Conservation (phyloP, 2,113 vertebrate species). For the Gavialis gangeticus region DNA sequence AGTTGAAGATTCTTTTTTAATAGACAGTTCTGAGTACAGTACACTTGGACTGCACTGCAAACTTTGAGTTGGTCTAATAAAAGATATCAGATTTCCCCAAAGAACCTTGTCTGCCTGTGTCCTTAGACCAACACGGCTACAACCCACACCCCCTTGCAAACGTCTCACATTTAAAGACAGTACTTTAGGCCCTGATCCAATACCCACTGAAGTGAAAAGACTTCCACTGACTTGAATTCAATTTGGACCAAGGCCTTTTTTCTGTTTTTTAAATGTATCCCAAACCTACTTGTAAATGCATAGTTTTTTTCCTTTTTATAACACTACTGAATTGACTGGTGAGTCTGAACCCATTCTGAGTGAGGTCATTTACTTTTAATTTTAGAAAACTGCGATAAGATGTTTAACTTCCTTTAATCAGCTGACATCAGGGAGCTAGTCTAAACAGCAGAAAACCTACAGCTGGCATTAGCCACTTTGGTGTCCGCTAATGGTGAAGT, state of each 20-base stretch:
- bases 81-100: no score
- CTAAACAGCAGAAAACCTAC: conserved; percentile 22
- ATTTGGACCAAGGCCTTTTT: conserved; percentile 60
- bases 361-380: conserved; percentile 54
- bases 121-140: no score
- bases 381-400: conserved; percentile 1
- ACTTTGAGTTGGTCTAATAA: not conserved
- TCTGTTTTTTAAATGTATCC: conserved; percentile 25
- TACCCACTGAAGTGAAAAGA: conserved; percentile 65
- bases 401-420: conserved; percentile 13
- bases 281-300: conserved; percentile 67
- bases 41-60: conserved; percentile 41
- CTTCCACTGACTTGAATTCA: conserved; percentile 54
- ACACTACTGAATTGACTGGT: not conserved
- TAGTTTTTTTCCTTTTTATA: conserved; percentile 58
- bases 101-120: no score
- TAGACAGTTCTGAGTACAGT: conserved; percentile 41
- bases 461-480: not conserved
- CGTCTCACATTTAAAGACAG: conserved; percentile 71
- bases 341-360: conserved; percentile 41
- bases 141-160: not conserved
- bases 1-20: conserved; percentile 2
- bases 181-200: conserved; percentile 68
- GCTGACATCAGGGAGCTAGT: conserved; percentile 14
- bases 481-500: not conserved